Percentiles rank a stretch among this genome's conserved stretches.
Conservation (phyloP, 2,888 invertebrate species). For the Drosophila subsilvestris region DNA sequence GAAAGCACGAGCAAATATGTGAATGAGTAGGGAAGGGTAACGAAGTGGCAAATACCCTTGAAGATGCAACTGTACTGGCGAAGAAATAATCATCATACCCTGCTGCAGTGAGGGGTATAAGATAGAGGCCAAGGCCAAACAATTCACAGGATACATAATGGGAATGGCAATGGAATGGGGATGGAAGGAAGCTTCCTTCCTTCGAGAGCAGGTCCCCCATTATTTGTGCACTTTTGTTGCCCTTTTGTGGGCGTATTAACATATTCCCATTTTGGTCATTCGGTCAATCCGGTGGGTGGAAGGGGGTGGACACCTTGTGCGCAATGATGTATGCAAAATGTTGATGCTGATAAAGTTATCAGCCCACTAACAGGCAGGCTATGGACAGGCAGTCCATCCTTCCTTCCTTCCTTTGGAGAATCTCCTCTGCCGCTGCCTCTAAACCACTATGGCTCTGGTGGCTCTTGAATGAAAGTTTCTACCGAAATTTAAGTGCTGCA, state of each 20-base stretch:
- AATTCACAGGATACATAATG: constrained; percentile 30
- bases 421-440: not conserved
- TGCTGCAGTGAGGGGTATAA: not conserved
- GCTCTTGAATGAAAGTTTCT: constrained; percentile 42
- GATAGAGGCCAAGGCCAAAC: constrained; percentile 44
- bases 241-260: constrained; percentile 36
- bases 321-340: constrained; percentile 70
- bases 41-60: not conserved
- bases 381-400: not conserved
- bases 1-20: constrained; percentile 29
- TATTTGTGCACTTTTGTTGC: constrained; percentile 51
- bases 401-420: constrained; percentile 5
- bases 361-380: constrained; percentile 14
- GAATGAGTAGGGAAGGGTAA: constrained; percentile 2
- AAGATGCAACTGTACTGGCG: not conserved
- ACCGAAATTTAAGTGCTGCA: constrained; percentile 53
- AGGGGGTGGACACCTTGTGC: constrained; percentile 34
- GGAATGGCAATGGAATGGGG: not conserved
- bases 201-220: constrained; percentile 37
- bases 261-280: constrained; percentile 23
- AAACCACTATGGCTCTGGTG: not conserved
- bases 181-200: not conserved
- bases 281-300: not conserved
- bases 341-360: constrained; percentile 67
- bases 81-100: not conserved